Base-by-base conservation (phyloP, 2,113 vertebrate genomes). In the Orcinus orca region DNA sequence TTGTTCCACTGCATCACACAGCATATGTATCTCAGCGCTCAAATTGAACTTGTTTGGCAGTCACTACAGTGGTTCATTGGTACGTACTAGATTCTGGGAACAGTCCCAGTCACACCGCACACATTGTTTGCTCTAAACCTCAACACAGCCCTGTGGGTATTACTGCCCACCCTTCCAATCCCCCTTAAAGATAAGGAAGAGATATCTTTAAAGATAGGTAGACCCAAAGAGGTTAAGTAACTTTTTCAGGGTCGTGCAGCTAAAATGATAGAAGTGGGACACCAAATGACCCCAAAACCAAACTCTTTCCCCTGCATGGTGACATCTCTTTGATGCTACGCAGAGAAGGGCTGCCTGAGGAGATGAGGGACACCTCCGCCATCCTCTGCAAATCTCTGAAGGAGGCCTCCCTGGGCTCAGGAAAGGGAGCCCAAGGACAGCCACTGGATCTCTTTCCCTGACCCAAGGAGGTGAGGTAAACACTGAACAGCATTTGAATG, bases 131-230 rank as follows among this genome's bases (percentile, higher is more conserved):
- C 23, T 90, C 47, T n/a, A 80, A 31, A 89, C 44, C 25, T 67
- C 41, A 38, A 17, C 6, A 65, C 20, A 50, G 3, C 4, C 12
- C 38, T 36, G 2, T 84, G 55, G 10, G 36, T 33, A 33, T 79
- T 44, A 36, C 29, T 31, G 38, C 14, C 13, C 8, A 33, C 23
- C 1, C 1, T n/a, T 13, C 1, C 2, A 21, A 15, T 9, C 53
- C 62, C 63, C 25, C 58, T 93, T 47, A 81, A 68, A 63, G 25
- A 33, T 50, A 71, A 79, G 74, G 33, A n/a, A 53, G 6, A n/a
- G 18, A 77, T 21, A 18, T 53, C 31, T 53, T 53, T 53, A 77
- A 77, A 53, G 47, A 77, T 77, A 53, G 41, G 2, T 53, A 85
- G 29, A 74, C 36, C 36, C 26, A 77, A 6, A 53, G 18, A 14